Conservation (phyloP, 2,797 vertebrate genomes). For the Xyrichtys novacula region DNA sequence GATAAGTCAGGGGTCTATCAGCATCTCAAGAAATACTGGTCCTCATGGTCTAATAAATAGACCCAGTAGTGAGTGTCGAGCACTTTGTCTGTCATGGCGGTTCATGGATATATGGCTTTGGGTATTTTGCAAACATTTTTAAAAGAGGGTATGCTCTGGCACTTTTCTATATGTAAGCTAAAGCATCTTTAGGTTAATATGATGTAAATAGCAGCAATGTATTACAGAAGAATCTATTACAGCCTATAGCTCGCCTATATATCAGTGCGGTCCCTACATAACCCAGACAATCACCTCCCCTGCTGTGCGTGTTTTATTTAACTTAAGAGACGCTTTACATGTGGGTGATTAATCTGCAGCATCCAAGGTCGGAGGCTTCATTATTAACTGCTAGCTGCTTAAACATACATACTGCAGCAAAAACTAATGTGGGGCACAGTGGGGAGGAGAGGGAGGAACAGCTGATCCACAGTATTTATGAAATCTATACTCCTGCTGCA, state of each 20-base stretch:
- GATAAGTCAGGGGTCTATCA: constrained; percentile 7
- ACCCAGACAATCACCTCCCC: not conserved
- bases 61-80: constrained; percentile 14
- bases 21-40: constrained; percentile 32
- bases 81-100: constrained; percentile 9
- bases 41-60: constrained; percentile 40
- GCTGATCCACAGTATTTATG: not conserved
- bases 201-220: not conserved
- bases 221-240: not conserved
- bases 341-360: constrained; percentile 17
- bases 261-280: not conserved
- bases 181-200: not conserved
- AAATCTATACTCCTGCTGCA: not conserved
- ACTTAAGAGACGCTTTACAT: not conserved
- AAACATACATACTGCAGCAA: constrained; percentile 7
- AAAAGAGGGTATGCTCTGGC: not conserved
- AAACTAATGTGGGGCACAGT: constrained; percentile 1
- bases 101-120: constrained; percentile 13
- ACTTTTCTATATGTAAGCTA: not conserved
- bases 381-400: constrained; percentile 8
- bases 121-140: constrained; percentile 27
- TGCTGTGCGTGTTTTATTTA: constrained; percentile 8
- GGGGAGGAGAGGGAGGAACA: not conserved
- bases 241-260: not conserved
- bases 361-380: not conserved